These are phyloP conservation scores for Raja brachyura DNA, from an alignment of 2,113 vertebrate genomes.

Conservation along the genomic window DNA sequence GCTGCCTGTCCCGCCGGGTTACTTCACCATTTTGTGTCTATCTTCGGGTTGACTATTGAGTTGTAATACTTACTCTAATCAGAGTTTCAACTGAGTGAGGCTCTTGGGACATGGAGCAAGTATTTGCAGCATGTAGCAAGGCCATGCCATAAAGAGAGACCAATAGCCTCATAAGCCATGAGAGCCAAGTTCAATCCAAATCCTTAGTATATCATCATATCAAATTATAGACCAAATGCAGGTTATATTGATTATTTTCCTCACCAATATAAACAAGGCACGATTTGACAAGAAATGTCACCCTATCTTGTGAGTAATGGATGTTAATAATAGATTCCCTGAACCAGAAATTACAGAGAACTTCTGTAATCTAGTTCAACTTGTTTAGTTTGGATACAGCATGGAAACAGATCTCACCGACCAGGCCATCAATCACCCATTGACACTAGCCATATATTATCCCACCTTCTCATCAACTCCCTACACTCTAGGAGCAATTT, in stretches of 20 bases:
- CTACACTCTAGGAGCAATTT: no score
- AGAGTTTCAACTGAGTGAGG: not conserved
- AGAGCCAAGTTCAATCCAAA: not conserved
- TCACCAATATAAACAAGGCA: not conserved
- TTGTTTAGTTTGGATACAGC: no score
- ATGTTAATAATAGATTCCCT: not conserved
- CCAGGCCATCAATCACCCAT: no score
- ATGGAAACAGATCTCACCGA: no score
- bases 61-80: not conserved
- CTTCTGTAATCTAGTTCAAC: no score
- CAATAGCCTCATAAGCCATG: not conserved
- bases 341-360: not conserved
- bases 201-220: not conserved
- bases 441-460: no score
- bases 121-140: not conserved
- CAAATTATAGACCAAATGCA: not conserved
- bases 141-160: not conserved
- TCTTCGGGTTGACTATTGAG: not conserved
- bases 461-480: no score
- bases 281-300: not conserved
- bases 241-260: not conserved
- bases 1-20: no score
- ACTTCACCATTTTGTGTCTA: no score
- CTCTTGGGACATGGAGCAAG: not conserved
- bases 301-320: no score